These are phyloP conservation scores for Megalops atlanticus DNA, from an alignment of 2,113 vertebrate genomes.

Conservation along the genomic window DNA sequence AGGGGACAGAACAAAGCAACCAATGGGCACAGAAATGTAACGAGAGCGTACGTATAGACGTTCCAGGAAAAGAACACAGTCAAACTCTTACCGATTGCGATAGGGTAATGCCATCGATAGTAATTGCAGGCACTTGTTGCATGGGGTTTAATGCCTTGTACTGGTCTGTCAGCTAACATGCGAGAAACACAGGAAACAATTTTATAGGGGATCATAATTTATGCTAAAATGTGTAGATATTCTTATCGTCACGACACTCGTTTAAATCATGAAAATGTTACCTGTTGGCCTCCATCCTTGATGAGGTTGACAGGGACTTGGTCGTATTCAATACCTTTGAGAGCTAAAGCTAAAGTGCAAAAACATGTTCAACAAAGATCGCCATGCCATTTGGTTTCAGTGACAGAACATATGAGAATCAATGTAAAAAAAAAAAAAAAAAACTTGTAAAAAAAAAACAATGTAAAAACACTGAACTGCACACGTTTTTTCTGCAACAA, in stretches of 20 bases:
- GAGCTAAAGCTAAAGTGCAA: slow-evolving; percentile 79
- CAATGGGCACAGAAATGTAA: too few relatives aligned
- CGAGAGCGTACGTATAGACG: not conserved
- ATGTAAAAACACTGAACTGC: not conserved
- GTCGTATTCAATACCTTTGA: slow-evolving; percentile 89
- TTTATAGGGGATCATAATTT: not conserved
- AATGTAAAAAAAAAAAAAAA: not conserved
- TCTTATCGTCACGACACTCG: not conserved
- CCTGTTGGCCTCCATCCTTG: slow-evolving; percentile 91
- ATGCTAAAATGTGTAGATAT: not conserved
- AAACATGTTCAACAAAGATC: slow-evolving; percentile 23
- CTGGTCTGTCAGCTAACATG: slow-evolving; percentile 73
- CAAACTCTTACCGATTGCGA: slow-evolving; percentile 86
- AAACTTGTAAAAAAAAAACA: not conserved
- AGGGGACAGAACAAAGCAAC: not conserved
- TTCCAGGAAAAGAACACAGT: not conserved
- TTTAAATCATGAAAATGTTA: slow-evolving; percentile 53
- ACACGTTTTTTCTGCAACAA: not conserved
- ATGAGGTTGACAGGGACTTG: slow-evolving; percentile 79
- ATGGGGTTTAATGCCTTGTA: slow-evolving; percentile 89
- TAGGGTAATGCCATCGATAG: slow-evolving; percentile 85
- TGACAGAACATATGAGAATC: too few relatives aligned
- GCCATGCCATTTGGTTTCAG: not conserved
- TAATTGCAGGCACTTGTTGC: slow-evolving; percentile 89
- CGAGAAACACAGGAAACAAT: slow-evolving; percentile 26